Conservation (phyloP, 2,113 vertebrate species). For the Narcine bancroftii region DNA sequence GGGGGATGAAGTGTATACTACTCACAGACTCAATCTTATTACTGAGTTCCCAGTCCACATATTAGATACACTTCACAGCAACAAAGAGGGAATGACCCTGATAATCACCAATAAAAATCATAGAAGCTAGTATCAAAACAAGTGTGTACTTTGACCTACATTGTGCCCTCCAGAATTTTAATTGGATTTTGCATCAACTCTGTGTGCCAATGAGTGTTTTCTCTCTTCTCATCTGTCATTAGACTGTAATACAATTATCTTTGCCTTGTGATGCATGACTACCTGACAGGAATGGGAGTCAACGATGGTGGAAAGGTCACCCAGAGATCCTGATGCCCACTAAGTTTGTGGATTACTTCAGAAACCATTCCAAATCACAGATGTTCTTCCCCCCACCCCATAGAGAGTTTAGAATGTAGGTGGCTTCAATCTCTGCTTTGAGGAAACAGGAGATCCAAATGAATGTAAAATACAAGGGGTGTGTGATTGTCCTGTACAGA, state of each 20-base stretch:
- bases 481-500: no score
- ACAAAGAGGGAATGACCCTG: not conserved
- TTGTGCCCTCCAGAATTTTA: not conserved
- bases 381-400: not conserved
- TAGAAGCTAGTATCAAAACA: not conserved
- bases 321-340: not conserved
- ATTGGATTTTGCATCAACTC: not conserved
- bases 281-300: not conserved
- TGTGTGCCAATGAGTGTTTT: not conserved
- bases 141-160: not conserved
- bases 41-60: not conserved
- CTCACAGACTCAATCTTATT: not conserved
- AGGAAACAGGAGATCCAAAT: no score
- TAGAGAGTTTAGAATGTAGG: not conserved
- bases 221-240: not conserved
- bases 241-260: not conserved
- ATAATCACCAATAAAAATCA: not conserved
- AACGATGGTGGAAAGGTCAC: not conserved
- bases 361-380: not conserved
- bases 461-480: no score
- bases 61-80: not conserved
- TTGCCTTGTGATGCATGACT: not conserved
- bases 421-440: not conserved
- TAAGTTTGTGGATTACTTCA: not conserved
- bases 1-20: not conserved